Evolutionary conservation across 2,113 vertebrate species (phyloP).

Genomic region (Amphiprion percula): DNA sequence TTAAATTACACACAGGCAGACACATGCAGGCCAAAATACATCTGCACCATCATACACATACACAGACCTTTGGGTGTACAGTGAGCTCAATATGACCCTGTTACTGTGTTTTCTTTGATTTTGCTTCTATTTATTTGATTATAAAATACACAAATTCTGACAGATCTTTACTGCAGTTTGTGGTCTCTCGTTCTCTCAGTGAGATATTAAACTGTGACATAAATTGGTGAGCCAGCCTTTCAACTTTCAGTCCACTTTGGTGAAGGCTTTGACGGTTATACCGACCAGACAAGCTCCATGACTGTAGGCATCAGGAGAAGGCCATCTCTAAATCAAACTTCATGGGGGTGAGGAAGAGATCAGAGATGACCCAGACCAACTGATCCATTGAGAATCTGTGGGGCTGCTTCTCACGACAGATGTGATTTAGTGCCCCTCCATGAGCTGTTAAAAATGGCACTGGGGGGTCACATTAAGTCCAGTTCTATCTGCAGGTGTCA

Average conservation of each 20-base stretch:
- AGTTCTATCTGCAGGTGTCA: slow-evolving; percentile 53
- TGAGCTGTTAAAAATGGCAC: slow-evolving; percentile 45
- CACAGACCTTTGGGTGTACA: background rate
- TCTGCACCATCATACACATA: background rate
- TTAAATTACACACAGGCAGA: slow-evolving; percentile 20
- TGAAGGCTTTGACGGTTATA: slow-evolving; percentile 35
- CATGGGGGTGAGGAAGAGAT: slow-evolving; percentile 2
- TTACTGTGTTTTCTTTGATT: background rate
- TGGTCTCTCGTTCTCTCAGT: slow-evolving; percentile 18
- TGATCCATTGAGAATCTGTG: slow-evolving; percentile 65
- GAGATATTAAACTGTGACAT: slow-evolving; percentile 16
- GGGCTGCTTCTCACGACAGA: slow-evolving; percentile 37
- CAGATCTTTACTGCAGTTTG: background rate
- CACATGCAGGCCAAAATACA: background rate
- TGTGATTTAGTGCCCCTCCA: slow-evolving; percentile 52
- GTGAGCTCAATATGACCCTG: background rate
- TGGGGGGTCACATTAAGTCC: slow-evolving; percentile 44
- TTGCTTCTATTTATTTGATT: slow-evolving; percentile 14
- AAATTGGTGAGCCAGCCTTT: slow-evolving; percentile 26
- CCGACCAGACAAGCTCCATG: slow-evolving; percentile 41
- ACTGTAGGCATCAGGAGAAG: slow-evolving; percentile 43
- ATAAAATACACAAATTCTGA: slow-evolving; percentile 14
- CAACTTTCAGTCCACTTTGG: slow-evolving; percentile 35
- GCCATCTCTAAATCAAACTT: slow-evolving; percentile 68
- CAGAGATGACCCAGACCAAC: slow-evolving; percentile 49